phyloP scores from a whole-genome alignment of 2,888 invertebrate genomes.

The Meta bourneti region DNA sequence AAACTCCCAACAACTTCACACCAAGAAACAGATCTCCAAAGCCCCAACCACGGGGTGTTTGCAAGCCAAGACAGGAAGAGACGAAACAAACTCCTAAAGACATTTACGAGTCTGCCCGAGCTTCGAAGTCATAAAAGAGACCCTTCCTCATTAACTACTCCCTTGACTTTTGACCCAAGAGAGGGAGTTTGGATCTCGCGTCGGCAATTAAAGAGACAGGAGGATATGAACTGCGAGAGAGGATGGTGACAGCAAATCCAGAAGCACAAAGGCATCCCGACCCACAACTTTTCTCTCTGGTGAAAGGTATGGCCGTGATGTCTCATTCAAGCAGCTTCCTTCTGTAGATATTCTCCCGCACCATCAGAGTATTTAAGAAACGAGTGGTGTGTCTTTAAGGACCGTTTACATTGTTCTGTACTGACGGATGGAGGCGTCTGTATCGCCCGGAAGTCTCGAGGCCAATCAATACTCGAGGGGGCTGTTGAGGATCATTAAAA shows the following conservation, averaged over 20 bases:
- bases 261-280: not conserved
- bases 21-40: not conserved
- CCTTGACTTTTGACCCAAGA: slow-evolving; percentile 55
- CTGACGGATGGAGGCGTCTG: not conserved
- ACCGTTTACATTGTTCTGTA: not conserved
- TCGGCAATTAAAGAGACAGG: slow-evolving; percentile 51
- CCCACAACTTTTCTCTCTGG: not conserved
- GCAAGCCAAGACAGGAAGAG: not conserved
- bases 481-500: not conserved
- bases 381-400: not conserved
- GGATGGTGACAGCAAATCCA: slow-evolving; percentile 15
- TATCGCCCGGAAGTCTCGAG: not conserved
- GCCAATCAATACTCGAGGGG: not conserved
- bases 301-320: not conserved
- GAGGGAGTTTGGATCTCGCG: not conserved
- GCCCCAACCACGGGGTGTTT: not conserved
- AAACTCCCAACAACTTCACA: not conserved
- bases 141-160: slow-evolving; percentile 44
- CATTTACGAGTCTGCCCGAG: not conserved
- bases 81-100: slow-evolving; percentile 6
- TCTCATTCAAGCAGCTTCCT: not conserved
- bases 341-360: not conserved
- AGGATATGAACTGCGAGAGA: slow-evolving; percentile 39
- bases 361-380: not conserved
- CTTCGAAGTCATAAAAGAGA: slow-evolving; percentile 20